Evolutionary conservation across 2,113 vertebrate genomes (phyloP).

Genomic region (Lethenteron reissneri): DNA sequence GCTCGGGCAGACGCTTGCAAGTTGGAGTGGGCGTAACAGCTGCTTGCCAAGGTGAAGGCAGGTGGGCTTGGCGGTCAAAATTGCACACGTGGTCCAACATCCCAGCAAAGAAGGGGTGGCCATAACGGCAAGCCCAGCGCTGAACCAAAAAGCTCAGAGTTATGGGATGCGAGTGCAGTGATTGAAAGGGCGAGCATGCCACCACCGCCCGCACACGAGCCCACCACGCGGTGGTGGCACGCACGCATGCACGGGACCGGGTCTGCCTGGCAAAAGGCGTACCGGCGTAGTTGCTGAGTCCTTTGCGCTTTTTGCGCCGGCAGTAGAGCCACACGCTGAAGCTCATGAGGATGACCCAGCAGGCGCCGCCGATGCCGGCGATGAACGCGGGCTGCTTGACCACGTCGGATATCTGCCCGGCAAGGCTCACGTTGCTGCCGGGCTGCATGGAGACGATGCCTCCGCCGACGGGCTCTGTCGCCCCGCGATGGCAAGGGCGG

Average conservation of each 20-base stretch:
- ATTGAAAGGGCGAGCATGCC: too few species aligned
- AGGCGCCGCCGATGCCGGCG: slow-evolving; percentile 86
- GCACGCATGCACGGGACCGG: not conserved
- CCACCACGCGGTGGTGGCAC: not conserved
- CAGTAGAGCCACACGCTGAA: slow-evolving; percentile 99
- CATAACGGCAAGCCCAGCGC: too few species aligned
- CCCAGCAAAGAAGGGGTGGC: too few species aligned
- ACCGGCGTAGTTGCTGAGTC: slow-evolving; percentile 98
- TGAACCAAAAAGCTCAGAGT: too few species aligned
- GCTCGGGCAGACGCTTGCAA: too few species aligned
- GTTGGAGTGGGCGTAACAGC: too few species aligned
- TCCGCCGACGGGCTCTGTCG: not conserved
- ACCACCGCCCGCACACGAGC: too few species aligned
- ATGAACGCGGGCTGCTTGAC: slow-evolving; percentile 98
- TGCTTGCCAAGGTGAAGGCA: too few species aligned
- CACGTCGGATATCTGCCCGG: slow-evolving; percentile 94
- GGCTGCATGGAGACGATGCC: slow-evolving; percentile 13
- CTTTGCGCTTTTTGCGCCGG: slow-evolving; percentile 98
- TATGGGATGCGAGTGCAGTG: too few species aligned
- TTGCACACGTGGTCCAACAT: too few species aligned
- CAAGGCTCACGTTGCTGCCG: slow-evolving; percentile 83
- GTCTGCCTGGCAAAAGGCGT: slow-evolving; percentile 16
- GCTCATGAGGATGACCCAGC: slow-evolving; percentile 98
- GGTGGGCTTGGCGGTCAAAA: too few species aligned
- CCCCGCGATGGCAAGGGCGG: too few species aligned